phyloP scores from a whole-genome alignment of 1,140 invertebrate species.

The Bacillus rossius region DNA sequence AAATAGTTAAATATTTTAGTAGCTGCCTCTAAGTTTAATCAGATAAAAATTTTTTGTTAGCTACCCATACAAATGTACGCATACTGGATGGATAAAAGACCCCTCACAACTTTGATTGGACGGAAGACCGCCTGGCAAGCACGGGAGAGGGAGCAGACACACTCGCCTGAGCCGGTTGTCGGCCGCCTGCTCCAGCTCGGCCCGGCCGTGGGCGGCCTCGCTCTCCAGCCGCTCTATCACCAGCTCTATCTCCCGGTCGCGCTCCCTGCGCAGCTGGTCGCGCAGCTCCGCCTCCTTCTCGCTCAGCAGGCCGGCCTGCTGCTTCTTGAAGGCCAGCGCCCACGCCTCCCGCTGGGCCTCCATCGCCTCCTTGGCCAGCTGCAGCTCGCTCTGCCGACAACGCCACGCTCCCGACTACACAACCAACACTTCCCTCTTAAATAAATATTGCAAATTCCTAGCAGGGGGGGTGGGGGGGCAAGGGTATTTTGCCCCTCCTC shows the following conservation, averaged over 20 bases:
- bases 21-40: too few species aligned
- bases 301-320: constrained; percentile 45
- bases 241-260: constrained; percentile 60
- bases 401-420: not conserved
- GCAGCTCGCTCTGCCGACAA: constrained; percentile 44
- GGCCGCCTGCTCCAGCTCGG: constrained; percentile 46
- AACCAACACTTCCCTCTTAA: too few species aligned
- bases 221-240: constrained; percentile 56
- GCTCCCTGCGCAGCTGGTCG: constrained; percentile 52
- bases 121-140: too few species aligned
- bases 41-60: too few species aligned
- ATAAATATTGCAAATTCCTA: too few species aligned
- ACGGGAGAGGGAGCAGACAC: too few species aligned
- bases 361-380: constrained; percentile 47
- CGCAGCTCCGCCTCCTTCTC: constrained; percentile 52
- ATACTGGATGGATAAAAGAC: too few species aligned
- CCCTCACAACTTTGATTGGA: too few species aligned
- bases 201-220: constrained; percentile 46
- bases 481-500: too few species aligned
- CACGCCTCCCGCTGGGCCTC: constrained; percentile 50
- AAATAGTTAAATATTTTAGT: too few species aligned
- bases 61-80: too few species aligned
- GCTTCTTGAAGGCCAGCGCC: constrained; percentile 50
- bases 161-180: constrained; percentile 55
- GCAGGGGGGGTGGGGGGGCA: too few species aligned